phyloP scores from a whole-genome alignment of 2,888 invertebrate genomes.

The Pheosia tremula region DNA sequence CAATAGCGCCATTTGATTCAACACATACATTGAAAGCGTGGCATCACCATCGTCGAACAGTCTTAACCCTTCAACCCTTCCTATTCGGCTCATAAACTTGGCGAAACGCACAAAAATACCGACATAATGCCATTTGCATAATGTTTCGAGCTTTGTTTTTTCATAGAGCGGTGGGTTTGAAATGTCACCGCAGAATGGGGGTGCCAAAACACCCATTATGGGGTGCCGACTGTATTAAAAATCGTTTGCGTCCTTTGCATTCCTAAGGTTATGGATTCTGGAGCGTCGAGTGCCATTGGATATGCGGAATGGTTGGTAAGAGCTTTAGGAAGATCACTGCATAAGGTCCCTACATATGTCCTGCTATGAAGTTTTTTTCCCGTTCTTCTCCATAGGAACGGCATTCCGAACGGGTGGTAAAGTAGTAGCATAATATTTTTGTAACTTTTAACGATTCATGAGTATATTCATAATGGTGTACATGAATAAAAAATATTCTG shows the following conservation, averaged over 20 bases:
- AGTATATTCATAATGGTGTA: no score
- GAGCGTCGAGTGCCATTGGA: constrained; percentile 49
- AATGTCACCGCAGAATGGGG: constrained; percentile 81
- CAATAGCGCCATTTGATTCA: constrained; percentile 33
- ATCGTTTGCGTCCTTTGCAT: constrained; percentile 77
- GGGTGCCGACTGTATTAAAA: constrained; percentile 81
- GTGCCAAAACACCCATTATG: constrained; percentile 80
- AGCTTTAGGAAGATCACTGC: constrained; percentile 6
- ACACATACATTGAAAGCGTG: constrained; percentile 62
- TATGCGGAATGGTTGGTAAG: constrained; percentile 22
- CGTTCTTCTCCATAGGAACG: no score
- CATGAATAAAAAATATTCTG: no score
- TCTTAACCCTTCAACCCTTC: constrained; percentile 81
- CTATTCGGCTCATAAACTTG: constrained; percentile 80
- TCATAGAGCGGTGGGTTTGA: constrained; percentile 79
- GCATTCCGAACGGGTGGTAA: no score
- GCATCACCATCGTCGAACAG: constrained; percentile 63
- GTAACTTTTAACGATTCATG: no score
- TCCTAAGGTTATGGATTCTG: constrained; percentile 77
- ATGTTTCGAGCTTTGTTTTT: constrained; percentile 82
- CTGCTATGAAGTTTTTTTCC: no score
- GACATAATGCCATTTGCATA: constrained; percentile 84
- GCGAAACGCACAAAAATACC: constrained; percentile 81
- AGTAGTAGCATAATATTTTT: no score
- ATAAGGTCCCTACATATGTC: no score